Evolutionary conservation across 2,888 invertebrate species (phyloP), one percentile per base, ranked within the genome.

Genomic region (Drosophila mulleri): DNA sequence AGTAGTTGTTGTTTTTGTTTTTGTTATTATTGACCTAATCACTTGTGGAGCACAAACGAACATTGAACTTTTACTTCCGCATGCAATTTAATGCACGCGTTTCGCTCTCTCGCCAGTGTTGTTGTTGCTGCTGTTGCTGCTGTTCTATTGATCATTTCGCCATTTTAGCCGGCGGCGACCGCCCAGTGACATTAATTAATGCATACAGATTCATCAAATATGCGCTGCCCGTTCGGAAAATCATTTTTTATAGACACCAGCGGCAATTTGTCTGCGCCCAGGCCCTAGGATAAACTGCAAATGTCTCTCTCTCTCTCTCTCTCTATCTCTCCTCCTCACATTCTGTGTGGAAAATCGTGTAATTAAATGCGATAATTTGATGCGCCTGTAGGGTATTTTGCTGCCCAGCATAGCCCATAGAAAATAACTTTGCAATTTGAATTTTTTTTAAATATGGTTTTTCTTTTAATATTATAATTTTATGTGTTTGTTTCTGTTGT

Each of bases 41-140:
- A 92, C 92, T 92, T 92, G 92, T 92, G 90, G 92, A 92, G 92
- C 92, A 92, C 90, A 91, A 91, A 92, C 91, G 92, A 92, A 89
- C 92, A 91, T 92, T 92, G 92, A 92, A 92, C 92, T 92, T 92
- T 92, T 92, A 92, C 92, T 92, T 92, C 92, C 92, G 92, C 92
- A 91, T 92, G 91, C 90, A 89, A 84, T 87, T 88, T 83, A 68
- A 75, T 78, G 79, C 78, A 78, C 73, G 76, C 79, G 77, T 70
- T 77, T 66, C 75, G 67, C 58, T 44, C 57, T 35, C 57, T 60
- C 70, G 72, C 54, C 75, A n/a, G 59, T 63, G 68, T 54, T 78
- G 72, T 56, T 78, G 73, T 20, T 3, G 32, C 3, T 53, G 39
- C n/a, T 67, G 60, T 14, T 76, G 67, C 44, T 74, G 45, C 44